Conservation (phyloP, 2,888 invertebrate genomes). For the Ctenicera cuprea region DNA sequence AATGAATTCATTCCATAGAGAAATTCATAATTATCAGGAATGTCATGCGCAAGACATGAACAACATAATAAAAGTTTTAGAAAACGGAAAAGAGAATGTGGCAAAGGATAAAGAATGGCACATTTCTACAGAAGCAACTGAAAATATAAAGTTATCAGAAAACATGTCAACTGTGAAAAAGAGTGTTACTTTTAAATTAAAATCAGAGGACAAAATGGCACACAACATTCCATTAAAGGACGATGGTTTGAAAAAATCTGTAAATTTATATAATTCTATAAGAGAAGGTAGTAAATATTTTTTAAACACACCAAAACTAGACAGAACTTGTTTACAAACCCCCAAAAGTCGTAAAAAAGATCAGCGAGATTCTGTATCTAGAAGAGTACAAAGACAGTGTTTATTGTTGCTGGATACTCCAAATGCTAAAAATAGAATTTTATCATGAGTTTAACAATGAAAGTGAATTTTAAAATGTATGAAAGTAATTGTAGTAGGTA, state of each 20-base stretch:
- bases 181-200: background rate
- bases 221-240: background rate
- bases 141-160: background rate
- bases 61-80: background rate
- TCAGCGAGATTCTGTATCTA: background rate
- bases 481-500: too few species aligned
- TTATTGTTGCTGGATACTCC: constrained; percentile 25
- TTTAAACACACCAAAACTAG: constrained; percentile 16
- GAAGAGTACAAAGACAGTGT: constrained; percentile 27
- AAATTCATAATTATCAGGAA: too few species aligned
- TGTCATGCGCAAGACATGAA: background rate
- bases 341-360: background rate
- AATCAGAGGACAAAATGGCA: background rate
- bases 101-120: background rate
- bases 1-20: background rate
- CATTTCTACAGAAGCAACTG: background rate
- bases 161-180: background rate
- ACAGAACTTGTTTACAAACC: constrained; percentile 14
- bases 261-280: constrained; percentile 28
- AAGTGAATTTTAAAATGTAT: too few species aligned
- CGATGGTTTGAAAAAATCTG: constrained; percentile 18
- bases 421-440: background rate
- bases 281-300: background rate
- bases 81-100: background rate
- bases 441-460: background rate